Base-by-base conservation (phyloP, 2,113 vertebrate genomes). In the Tichodroma muraria region DNA sequence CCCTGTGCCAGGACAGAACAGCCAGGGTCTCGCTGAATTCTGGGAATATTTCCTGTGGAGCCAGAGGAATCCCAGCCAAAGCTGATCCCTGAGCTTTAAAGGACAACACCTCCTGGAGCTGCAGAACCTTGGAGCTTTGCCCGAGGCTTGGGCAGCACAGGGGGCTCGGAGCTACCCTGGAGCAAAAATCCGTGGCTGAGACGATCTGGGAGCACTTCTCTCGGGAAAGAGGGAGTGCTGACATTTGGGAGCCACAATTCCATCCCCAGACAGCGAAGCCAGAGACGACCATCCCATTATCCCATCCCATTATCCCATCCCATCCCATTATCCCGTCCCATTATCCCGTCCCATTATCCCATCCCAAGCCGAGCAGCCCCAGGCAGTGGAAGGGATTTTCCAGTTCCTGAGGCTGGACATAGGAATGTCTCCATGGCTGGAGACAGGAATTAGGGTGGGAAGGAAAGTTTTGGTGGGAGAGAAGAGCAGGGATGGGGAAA, bases 21-120 rank as follows among this genome's bases (percentile, higher is more conserved):
- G 4, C 0, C 18, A 88, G 61, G 25, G 49, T 47, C 83, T 79
- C 0, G 5, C 22, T 18, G 57, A 84, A 28, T 89, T 86, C 92
- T 80, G 90, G 93, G 86, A 93, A 90, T 69, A 61, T 69, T n/a
- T 95, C 72, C 94, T 38, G 89, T 83, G 91, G 94, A 64, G 79
- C n/a, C 53, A 69, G 40, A 90, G 45, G 28, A 54, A 20, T 61
- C 85, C 71, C 90, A 92, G 54, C 3, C 61, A 52, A 30, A 81
- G 61, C 38, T n/a, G 53, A 76, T 68, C 25, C 66, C 49, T 69
- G 30, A 57, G 76, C 20, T 69, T 88, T 77, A 72, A 88, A 92
- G 60, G 54, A 47, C 28, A 82, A 49, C 10, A 10, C 50, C 37
- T 69, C 35, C 6, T 38, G 19, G 38, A 37, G 27, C 15, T 50